Evolutionary conservation across 2,797 vertebrate genomes (phyloP), one percentile per base, ranked within the genome.

Genomic region (Oreochromis mossambicus): DNA sequence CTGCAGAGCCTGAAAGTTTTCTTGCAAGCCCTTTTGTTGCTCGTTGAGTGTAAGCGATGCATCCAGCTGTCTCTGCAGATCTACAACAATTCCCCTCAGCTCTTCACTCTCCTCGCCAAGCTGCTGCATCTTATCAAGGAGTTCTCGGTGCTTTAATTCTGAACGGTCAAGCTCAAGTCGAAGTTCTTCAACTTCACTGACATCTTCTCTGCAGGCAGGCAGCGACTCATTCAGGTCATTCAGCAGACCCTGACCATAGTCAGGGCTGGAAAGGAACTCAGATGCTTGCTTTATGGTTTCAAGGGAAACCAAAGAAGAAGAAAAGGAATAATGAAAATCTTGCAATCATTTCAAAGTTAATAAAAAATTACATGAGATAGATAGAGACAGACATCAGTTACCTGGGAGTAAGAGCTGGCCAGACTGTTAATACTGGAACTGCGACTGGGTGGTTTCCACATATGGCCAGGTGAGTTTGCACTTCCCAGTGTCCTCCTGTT

Each of bases 391-490:
- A 36, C 6, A 6, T 73, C 13, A 19, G 34, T 93, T 95, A 99
- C 98, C 97, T 99, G 98, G 83, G 98, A 96, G 91, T 97, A 98
- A 86, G 89, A 97, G 96, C 98, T 99, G 85, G 97, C 97, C 93
- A 99, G 92, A 86, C 98, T 99, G 95, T 97, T 99, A 89, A 99
- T 97, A 92, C 98, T 99, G 88, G 98, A 99, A 92, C 97, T 98
- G 36, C 98, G 97, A 94, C 98, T 99, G 19, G 98, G 98, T 29
- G 98, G 95, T 90, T 96, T 99, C 98, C 98, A 99, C 84, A 96
- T 90, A 91, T 97, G 97, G 4, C 97, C 95, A 32, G 97, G 97
- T 77, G 98, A 97, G 86, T 95, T 97, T 83, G 95, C 90, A 0
- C 95, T 93, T 66, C 96, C 96, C 75, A 99, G 93, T 0, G 97